Evolutionary conservation across 2,797 vertebrate species (phyloP).

Genomic region (Passerculus sandwichensis): DNA sequence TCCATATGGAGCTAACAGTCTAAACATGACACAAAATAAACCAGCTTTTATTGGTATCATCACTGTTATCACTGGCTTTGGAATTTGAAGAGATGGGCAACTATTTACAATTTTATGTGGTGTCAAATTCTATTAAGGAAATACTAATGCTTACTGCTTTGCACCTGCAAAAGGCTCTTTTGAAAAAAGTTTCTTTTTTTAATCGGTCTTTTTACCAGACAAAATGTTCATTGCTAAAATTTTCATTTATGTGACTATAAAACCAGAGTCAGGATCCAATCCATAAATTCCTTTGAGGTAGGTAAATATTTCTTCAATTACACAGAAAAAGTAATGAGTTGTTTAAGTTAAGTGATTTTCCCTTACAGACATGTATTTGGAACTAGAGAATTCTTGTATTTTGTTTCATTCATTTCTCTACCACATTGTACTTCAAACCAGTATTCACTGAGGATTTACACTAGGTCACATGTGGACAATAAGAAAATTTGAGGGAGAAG

Average conservation of each 20-base stretch:
- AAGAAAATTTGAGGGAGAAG: neutral
- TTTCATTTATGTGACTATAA: neutral
- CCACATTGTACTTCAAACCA: neutral
- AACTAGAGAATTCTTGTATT: neutral
- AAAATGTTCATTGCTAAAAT: neutral
- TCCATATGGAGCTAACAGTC: neutral
- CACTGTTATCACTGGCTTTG: neutral
- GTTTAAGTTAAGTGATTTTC: neutral
- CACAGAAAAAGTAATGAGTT: neutral
- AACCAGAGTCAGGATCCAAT: neutral
- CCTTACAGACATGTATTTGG: neutral
- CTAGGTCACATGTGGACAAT: neutral
- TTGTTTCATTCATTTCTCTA: neutral
- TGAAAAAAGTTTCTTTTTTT: neutral
- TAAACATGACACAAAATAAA: neutral
- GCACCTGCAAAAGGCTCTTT: neutral
- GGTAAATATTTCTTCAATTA: conserved; percentile 12
- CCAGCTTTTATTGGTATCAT: neutral
- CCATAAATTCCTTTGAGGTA: conserved; percentile 10
- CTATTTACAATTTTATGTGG: neutral
- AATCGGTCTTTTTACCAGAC: neutral
- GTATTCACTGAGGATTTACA: neutral
- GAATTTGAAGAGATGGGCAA: neutral
- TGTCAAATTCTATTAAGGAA: neutral
- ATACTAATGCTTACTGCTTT: neutral